Evolutionary conservation across 2,888 invertebrate species (phyloP).

Genomic region (Sinotaia quadrata): DNA sequence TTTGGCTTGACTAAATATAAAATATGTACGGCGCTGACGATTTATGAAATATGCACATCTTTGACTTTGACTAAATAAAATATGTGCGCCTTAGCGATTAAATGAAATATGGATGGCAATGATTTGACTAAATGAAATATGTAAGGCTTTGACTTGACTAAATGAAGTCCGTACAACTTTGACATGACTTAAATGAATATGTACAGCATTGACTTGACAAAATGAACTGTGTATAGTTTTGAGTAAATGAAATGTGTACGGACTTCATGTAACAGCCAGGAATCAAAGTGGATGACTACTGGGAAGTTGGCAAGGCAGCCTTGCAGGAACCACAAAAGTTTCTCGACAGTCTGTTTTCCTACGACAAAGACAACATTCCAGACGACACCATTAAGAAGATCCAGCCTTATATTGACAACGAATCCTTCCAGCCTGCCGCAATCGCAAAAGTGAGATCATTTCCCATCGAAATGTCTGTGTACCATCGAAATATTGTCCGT

Average conservation of each 20-base stretch:
- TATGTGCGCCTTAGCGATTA: too few relatives aligned
- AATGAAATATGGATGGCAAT: too few relatives aligned
- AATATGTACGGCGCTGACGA: too few relatives aligned
- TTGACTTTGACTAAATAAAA: too few relatives aligned
- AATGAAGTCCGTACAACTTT: not conserved
- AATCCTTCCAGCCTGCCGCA: slow-evolving; percentile 69
- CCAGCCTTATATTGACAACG: slow-evolving; percentile 72
- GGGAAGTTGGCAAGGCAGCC: slow-evolving; percentile 71
- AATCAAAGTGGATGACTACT: slow-evolving; percentile 72
- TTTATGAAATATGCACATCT: too few relatives aligned
- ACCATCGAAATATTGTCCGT: too few relatives aligned
- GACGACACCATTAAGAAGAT: slow-evolving; percentile 71
- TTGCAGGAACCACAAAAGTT: slow-evolving; percentile 72
- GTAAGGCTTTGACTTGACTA: not conserved
- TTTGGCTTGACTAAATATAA: too few relatives aligned
- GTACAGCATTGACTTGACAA: not conserved
- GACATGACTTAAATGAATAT: not conserved
- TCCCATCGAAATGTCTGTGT: too few relatives aligned
- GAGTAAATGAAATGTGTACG: too few relatives aligned
- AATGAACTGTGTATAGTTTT: too few relatives aligned
- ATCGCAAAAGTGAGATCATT: slow-evolving; percentile 75
- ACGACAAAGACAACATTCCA: slow-evolving; percentile 73
- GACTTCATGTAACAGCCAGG: slow-evolving; percentile 67
- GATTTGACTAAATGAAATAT: too few relatives aligned
- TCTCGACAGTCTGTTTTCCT: slow-evolving; percentile 71